Base-by-base conservation (phyloP, 2,888 invertebrate species). In the Salpingus planirostris region DNA sequence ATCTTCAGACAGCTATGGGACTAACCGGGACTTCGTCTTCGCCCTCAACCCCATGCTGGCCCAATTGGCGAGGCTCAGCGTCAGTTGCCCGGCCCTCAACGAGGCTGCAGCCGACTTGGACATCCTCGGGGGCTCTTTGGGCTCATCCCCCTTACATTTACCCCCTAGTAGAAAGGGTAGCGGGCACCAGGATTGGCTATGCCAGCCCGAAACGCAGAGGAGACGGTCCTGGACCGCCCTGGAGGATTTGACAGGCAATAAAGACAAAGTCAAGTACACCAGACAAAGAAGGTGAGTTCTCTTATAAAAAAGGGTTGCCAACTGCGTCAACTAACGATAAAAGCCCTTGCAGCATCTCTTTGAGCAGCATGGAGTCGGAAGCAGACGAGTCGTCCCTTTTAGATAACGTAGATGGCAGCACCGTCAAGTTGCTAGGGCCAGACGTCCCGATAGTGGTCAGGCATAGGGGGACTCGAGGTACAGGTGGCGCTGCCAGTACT, bases 191-290 rank as follows among this genome's bases (percentile, higher is more conserved):
- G 66, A 66, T 47, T 65, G 64, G 63, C 39, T 65, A 28, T 62
- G 62, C 39, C 64, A 65, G 46, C 60, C 62, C n/a, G 65, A 66
- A 41, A 51, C 62, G 2, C 64, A 65, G 38, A 69, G 84, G 2
- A 70, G 89, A 47, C 78, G 86, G 58, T 88, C 88, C 44, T 89
- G 89, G 89, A 86, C 88, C 3, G 87, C 86, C n/a, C 69, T 86
- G 35, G 88, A 88, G 58, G 80, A 80, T 54, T 65, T 73, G 29
- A 71, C 69, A 6, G 71, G 70, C 39, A 67, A 69, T 47, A 70
- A 71, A 44, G 68, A 68, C 29, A 73, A 72, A 49, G 66, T 69
- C 25, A 69, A 67, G 44, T 59, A 61, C 30, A 53, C 54, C 14
- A 56, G 71, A 12, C 73, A 73, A 51, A 65, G 73, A 48, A 73